Evolutionary conservation across 2,888 invertebrate genomes (phyloP).

Genomic region (Marronus borbonicus): DNA sequence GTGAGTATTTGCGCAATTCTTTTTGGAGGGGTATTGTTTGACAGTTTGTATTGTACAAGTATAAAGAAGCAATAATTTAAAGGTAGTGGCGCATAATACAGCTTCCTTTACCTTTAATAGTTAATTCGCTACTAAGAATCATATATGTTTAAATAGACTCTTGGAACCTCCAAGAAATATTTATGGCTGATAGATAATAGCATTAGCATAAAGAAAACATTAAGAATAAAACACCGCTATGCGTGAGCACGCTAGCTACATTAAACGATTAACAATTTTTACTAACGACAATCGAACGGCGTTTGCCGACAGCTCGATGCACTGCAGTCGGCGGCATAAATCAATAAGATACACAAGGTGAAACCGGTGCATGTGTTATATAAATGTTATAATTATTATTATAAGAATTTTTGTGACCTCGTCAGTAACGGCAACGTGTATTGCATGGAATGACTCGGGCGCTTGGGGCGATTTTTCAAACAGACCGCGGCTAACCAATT

Average conservation of each 20-base stretch:
- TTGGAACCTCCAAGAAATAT: not conserved
- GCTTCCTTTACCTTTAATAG: no score
- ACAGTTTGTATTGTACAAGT: no score
- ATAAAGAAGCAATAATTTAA: no score
- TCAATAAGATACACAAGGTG: slow-evolving; percentile 50
- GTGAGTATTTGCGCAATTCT: no score
- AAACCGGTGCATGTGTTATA: slow-evolving; percentile 42
- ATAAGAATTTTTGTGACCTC: slow-evolving; percentile 49
- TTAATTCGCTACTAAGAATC: not conserved
- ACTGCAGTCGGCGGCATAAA: slow-evolving; percentile 40
- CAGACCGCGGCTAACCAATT: slow-evolving; percentile 16
- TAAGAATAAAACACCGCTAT: slow-evolving; percentile 4
- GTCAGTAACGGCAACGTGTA: slow-evolving; percentile 40
- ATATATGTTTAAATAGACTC: not conserved
- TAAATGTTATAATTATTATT: slow-evolving; percentile 42
- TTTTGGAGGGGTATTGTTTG: no score
- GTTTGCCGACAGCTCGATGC: slow-evolving; percentile 25
- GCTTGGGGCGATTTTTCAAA: slow-evolving; percentile 25
- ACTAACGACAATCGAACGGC: slow-evolving; percentile 33
- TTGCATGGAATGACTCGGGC: not conserved
- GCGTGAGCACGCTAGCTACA: slow-evolving; percentile 19
- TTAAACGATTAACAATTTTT: slow-evolving; percentile 37
- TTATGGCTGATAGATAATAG: not conserved
- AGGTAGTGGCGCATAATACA: no score
- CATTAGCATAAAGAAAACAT: slow-evolving; percentile 2